Evolutionary conservation across 2,113 vertebrate genomes (phyloP), one percentile per base, ranked within the genome.

Genomic region (Toxotes chatareus): DNA sequence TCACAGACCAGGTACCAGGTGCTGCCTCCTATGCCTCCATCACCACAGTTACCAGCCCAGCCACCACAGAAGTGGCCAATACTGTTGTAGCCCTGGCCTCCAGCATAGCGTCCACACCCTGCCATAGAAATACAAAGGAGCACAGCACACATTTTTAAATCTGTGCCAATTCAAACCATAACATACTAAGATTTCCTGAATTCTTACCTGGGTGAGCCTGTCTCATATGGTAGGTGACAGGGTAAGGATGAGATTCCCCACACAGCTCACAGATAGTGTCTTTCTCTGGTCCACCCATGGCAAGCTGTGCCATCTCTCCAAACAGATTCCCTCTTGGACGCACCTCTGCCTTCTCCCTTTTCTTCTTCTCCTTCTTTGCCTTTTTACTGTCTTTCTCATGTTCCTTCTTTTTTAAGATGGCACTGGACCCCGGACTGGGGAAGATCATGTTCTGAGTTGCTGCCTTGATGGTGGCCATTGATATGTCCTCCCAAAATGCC

Each of bases 401-500:
- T 44, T 99, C 98, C 83, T 99, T 99, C 93, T 98, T 99, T 86
- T 99, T 99, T 47, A 99, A 90, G 21, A 99, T 97, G 21, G 98
- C 98, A 53, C 98, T 99, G 67, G 98, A 99, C 16, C 98, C 98
- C 0, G 98, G 98, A 89, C 98, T 99, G 76, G 98, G 98, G 88
- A 99, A 99, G 83, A 99, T 99, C 98, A 99, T 99, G 89, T 99
- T 99, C 91, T 99, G 98, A 56, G 98, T 99, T 60, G 98, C 98
- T 21, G 98, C 98, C 93, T 99, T 99, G 90, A 99, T 99, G 44
- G 98, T 99, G 49, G 98, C 98, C 95, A 99, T 92, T 73, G 98
- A 99, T 80, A 99, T 99, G 85, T 99, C 98, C 88, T 99, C 98
- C 98, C 98, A 99, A 93, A 99, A 99, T 42, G 98, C 97, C 27